Base-by-base conservation (phyloP, 1,140 invertebrate species). In the Antheraea mylitta region DNA sequence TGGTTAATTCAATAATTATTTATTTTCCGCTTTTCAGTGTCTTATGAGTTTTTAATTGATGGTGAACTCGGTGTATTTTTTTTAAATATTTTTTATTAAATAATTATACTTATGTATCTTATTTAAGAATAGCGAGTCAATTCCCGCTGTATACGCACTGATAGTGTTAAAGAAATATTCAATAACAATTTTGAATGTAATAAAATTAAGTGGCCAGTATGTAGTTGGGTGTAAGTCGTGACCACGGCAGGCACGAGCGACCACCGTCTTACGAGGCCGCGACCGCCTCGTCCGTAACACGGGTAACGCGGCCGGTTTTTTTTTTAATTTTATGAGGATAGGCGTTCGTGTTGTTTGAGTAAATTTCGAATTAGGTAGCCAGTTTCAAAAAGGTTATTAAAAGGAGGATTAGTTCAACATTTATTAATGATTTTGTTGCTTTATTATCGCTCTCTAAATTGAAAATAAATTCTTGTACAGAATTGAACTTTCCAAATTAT, bases 281-380 rank as follows among this genome's bases (percentile, higher is more conserved):
- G 68, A 69, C 67, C 61, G 42, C 45, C 45, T 53, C 45, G 45
- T 53, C 45, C 45, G 45, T 53, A 53, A 53, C 45, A 53, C 45
- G 45, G 45, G 10, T 53, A 53, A 53, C 45, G 11, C 16, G 10
- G 16, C 7, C 45, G 45, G 6, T 53, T 53, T 53, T 22, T 58
- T 64, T 69, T 66, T 65, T 66, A 45, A 65, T 70, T 70, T 70
- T 70, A 70, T 66, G 69, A 42, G 64, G 8, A 19, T 61, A 70
- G 69, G 69, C 69, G 69, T 70, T n/a, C 45, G 45, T 16, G 45
- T 53, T 53, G 16, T 65, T 65, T 42, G 37, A 42, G 18, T 60
- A 22, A 60, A 19, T 60, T 60, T 60, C 18, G 59, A 19, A 60
- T 60, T 60, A 19, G 59, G 22, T 19, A 60, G 59, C 18, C 59